Percentiles rank a stretch among this genome's conserved stretches.
Conservation (phyloP, 2,888 invertebrate genomes). For the Mechanitis messenoides region DNA sequence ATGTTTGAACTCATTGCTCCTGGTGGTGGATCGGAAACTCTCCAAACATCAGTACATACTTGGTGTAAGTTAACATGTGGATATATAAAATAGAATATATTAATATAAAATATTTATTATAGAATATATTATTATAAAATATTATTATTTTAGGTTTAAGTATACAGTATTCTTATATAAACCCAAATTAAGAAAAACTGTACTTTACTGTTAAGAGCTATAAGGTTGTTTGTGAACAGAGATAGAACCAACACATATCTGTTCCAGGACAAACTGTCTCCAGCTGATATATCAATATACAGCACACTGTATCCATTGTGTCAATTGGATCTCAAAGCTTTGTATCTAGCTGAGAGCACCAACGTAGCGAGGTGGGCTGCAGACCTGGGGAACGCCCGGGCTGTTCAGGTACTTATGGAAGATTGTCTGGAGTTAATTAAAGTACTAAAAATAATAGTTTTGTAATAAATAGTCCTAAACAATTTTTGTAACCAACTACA, state of each 20-base stretch:
- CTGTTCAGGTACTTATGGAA: conserved; percentile 71
- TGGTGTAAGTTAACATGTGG: conserved; percentile 63
- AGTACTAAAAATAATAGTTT: no score
- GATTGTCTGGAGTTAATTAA: no score
- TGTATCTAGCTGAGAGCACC: conserved; percentile 72
- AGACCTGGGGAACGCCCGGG: conserved; percentile 69
- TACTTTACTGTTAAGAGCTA: no score
- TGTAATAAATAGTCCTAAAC: no score
- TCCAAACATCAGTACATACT: conserved; percentile 74
- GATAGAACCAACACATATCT: not conserved
- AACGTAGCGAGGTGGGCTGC: conserved; percentile 79
- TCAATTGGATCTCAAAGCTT: conserved; percentile 71
- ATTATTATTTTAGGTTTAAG: no score
- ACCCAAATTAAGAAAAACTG: no score
- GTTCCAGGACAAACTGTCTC: conserved; percentile 77
- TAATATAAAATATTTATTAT: no score
- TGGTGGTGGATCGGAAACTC: conserved; percentile 74
- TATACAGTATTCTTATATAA: no score
- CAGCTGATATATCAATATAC: conserved; percentile 85
- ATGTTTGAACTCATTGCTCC: conserved; percentile 72
- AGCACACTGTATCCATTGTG: conserved; percentile 81
- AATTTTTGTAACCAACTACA: no score
- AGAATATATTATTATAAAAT: no score
- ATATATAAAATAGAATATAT: no score
- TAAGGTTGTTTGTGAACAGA: no score